Percentiles rank a stretch among this genome's conserved stretches.
phyloP scores from a whole-genome alignment of 2,888 invertebrate genomes.

The Odontothrips loti region DNA sequence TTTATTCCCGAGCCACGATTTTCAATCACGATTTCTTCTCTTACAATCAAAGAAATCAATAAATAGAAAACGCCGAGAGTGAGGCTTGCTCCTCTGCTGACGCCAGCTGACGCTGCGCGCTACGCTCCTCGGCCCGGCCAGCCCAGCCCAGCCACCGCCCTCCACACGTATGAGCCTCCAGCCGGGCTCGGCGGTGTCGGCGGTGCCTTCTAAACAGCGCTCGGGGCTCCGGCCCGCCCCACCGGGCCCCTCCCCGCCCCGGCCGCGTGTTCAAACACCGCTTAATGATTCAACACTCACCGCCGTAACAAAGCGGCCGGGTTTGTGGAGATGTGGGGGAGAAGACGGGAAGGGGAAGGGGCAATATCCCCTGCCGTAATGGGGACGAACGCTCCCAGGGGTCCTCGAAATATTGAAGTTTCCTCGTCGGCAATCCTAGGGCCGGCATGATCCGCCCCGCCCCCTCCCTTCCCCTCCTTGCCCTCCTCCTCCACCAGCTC shows the following conservation, averaged over 20 bases:
- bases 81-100: too few species aligned
- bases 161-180: too few species aligned
- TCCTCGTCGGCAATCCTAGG: neutral
- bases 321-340: neutral
- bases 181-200: too few species aligned
- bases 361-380: neutral
- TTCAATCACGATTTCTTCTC: too few species aligned
- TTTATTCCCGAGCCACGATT: too few species aligned
- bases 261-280: neutral
- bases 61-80: too few species aligned
- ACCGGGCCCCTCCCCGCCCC: neutral
- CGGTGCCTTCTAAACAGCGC: too few species aligned
- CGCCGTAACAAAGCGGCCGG: neutral
- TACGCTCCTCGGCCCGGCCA: too few species aligned
- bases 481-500: neutral
- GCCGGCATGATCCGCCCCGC: neutral
- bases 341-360: neutral
- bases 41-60: too few species aligned
- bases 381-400: neutral
- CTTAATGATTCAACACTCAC: neutral
- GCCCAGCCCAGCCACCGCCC: too few species aligned
- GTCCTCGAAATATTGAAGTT: conserved; percentile 5
- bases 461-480: neutral
- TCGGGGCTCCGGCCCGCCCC: neutral
- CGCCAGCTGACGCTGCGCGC: too few species aligned